Conservation (phyloP, 2,113 vertebrate genomes). For the Hemichromis elongatus region DNA sequence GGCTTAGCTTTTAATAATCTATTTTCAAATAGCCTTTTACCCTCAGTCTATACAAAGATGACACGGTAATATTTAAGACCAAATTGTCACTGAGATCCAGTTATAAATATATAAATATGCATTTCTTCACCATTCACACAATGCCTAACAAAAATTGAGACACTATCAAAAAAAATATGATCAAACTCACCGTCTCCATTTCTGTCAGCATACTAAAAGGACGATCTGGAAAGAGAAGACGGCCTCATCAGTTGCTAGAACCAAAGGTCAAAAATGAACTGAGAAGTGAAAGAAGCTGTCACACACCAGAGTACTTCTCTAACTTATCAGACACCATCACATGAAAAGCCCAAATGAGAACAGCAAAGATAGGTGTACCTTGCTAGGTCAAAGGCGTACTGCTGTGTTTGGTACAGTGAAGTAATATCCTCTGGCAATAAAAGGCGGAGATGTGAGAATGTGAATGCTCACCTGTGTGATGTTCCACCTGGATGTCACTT, state of each 20-base stretch:
- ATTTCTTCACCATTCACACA: background rate
- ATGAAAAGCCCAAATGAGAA: background rate
- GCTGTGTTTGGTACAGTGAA: background rate
- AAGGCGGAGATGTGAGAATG: background rate
- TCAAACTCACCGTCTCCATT: slow-evolving; percentile 67
- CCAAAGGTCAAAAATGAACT: background rate
- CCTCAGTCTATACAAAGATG: background rate
- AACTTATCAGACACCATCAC: background rate
- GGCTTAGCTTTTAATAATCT: background rate
- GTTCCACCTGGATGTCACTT: background rate
- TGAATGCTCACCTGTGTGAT: slow-evolving; percentile 43
- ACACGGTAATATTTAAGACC: background rate
- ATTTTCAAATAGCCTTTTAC: background rate
- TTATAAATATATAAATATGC: background rate
- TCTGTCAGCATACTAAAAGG: slow-evolving; percentile 49
- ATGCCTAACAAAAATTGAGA: background rate
- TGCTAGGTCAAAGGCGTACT: background rate
- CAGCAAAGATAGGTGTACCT: slow-evolving; percentile 9
- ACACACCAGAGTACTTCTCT: background rate
- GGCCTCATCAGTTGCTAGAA: background rate
- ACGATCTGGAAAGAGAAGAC: slow-evolving; percentile 24
- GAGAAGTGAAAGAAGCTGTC: slow-evolving; percentile 42
- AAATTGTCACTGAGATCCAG: background rate
- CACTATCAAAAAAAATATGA: background rate
- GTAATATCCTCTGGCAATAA: slow-evolving; percentile 16